Evolutionary conservation across 2,888 invertebrate genomes (phyloP), one percentile per base, ranked within the genome.

Genomic region (Acrobasis repandana): DNA sequence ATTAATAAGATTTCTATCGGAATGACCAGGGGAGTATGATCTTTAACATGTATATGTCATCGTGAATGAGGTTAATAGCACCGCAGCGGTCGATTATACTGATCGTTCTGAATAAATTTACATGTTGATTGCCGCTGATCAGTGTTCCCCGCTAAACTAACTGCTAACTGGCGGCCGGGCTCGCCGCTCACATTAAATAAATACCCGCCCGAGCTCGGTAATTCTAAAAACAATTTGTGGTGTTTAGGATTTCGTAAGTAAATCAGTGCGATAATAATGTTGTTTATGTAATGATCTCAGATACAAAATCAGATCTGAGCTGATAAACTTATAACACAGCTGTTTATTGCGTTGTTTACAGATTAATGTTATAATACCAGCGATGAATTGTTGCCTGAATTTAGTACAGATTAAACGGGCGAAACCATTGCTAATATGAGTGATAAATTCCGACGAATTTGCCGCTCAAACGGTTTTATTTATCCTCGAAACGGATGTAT

Each of bases 41-140:
- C 81, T 83, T 79, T 74, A 83, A 79, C 81, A 79, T 79, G 80
- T 79, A 78, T 76, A 79, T 77, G 80, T 83, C 77, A 78, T 76
- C 74, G 76, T 78, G 78, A 88, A 84, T 79, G 86, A 87, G 89
- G 89, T 89, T 89, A 89, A 88, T 85, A 84, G 81, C 85, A 80
- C 78, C 77, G 80, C 78, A 74, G 78, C 72, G 78, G 75, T 73
- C 82, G 86, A 85, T 88, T 86, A 88, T 82, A 85, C 83, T 78
- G 87, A 88, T 88, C 85, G 85, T 80, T 82, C 74, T 77, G 90
- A 88, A 90, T 90, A 89, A 85, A 90, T 90, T 90, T 86, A 83
- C 90, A 90, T 90, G 73, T 80, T 87, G 84, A 90, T 90, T 80
- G 80, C 74, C 73, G 73, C 75, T 85, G 88, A 89, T 88, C 84